These are phyloP conservation scores for Enteromius thamalakanensis DNA, from an alignment of 2,797 vertebrate species.

Conservation along the genomic window DNA sequence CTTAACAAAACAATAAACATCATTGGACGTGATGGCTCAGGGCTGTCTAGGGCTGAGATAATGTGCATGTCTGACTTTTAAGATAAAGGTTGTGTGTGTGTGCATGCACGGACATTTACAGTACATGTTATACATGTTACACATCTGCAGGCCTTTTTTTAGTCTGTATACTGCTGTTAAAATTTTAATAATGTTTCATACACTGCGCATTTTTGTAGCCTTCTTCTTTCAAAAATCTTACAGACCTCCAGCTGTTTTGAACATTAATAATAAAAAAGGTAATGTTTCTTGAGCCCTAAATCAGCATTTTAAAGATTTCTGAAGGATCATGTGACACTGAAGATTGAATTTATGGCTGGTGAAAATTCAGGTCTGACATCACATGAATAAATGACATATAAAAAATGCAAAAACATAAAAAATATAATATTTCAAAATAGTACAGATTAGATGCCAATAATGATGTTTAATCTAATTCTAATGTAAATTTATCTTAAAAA, in stretches of 20 bases:
- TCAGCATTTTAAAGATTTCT: neutral
- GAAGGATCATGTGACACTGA: neutral
- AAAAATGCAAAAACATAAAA: no score
- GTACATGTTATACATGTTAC: neutral
- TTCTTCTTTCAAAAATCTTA: neutral
- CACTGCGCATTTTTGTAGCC: neutral
- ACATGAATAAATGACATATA: neutral
- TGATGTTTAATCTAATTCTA: neutral
- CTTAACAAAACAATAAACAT: slow-evolving; percentile 26
- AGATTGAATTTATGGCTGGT: neutral
- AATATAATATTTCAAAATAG: neutral
- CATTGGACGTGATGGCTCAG: neutral
- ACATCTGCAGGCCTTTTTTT: neutral
- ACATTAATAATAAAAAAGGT: neutral
- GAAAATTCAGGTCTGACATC: neutral
- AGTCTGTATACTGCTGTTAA: neutral
- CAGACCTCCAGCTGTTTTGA: neutral
- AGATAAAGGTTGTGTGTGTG: neutral
- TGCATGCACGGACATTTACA: neutral
- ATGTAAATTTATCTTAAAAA: neutral
- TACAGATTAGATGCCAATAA: neutral
- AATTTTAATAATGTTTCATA: neutral
- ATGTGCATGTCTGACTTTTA: slow-evolving; percentile 31
- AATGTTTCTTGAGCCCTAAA: neutral
- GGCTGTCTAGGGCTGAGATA: neutral